These are phyloP conservation scores for Miniopterus natalensis DNA, from an alignment of 2,113 vertebrate species.

Conservation along the genomic window DNA sequence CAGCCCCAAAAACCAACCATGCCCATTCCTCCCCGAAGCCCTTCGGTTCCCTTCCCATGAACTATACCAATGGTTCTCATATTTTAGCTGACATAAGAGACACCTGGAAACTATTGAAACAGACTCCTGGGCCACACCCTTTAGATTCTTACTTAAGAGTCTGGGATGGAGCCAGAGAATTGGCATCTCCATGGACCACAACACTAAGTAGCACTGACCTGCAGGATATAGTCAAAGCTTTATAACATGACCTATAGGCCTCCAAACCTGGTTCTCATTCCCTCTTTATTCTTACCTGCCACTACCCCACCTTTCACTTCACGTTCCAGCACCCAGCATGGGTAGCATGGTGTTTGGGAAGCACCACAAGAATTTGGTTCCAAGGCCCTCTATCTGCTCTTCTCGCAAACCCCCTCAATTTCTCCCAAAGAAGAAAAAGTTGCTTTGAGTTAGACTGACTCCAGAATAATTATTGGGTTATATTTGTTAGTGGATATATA, in stretches of 20 bases:
- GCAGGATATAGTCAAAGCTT: not conserved
- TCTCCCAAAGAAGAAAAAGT: not conserved
- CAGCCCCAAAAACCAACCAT: not conserved
- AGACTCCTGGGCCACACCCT: not conserved
- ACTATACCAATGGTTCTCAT: not conserved
- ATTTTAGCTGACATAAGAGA: not conserved
- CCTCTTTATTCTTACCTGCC: not conserved
- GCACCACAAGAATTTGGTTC: not conserved
- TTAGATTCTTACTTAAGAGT: not conserved
- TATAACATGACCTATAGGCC: not conserved
- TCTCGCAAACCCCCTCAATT: not conserved
- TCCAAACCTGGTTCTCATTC: not conserved
- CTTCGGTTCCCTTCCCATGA: not conserved
- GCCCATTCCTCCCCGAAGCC: not conserved
- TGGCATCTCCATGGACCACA: not conserved
- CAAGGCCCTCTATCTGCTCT: not conserved
- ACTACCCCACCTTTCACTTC: too few relatives aligned
- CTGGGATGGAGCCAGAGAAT: not conserved
- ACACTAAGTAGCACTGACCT: not conserved
- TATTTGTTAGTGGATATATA: not conserved
- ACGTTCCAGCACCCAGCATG: not conserved
- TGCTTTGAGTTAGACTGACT: not conserved
- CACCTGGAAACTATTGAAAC: not conserved
- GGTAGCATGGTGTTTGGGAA: not conserved
- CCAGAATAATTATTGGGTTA: not conserved